phyloP scores from a whole-genome alignment of 2,797 vertebrate genomes.

The Lycodopsis pacificus region DNA sequence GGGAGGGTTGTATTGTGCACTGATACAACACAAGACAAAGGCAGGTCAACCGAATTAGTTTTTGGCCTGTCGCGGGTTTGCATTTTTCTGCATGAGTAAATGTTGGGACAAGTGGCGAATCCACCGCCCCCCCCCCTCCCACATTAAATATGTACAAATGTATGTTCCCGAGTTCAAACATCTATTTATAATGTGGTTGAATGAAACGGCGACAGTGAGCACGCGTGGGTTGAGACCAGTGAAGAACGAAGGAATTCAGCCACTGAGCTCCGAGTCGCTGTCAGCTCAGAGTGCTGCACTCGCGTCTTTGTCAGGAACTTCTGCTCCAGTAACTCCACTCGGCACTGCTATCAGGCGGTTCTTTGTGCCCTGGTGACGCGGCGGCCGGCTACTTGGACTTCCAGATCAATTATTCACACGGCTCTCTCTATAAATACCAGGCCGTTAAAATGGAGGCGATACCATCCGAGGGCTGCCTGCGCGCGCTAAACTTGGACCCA shows the following conservation, averaged over 20 bases:
- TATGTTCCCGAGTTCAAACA: constrained; percentile 39
- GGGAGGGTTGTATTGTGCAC: neutral
- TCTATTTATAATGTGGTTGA: constrained; percentile 40
- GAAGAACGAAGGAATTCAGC: constrained; percentile 41
- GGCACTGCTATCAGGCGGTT: constrained; percentile 43
- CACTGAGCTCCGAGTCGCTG: constrained; percentile 50
- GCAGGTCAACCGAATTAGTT: neutral
- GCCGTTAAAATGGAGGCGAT: constrained; percentile 62
- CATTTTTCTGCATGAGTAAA: constrained; percentile 20
- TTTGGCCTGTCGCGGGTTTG: neutral
- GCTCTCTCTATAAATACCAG: constrained; percentile 77
- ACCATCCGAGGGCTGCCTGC: constrained; percentile 31
- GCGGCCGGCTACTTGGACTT: constrained; percentile 58
- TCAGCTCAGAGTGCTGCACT: constrained; percentile 56
- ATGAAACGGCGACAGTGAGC: constrained; percentile 26
- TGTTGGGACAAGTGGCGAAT: constrained; percentile 1
- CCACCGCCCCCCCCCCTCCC: neutral
- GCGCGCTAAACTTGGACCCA: constrained; percentile 40
- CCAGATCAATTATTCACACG: constrained; percentile 82
- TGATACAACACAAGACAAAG: neutral
- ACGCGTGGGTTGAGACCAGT: constrained; percentile 18
- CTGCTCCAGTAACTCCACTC: constrained; percentile 73
- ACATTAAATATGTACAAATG: constrained; percentile 8
- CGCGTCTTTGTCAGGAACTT: constrained; percentile 72
- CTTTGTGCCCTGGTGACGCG: constrained; percentile 54